These are phyloP conservation scores for Streblospio benedicti DNA, from an alignment of 1,140 invertebrate genomes.

Conservation along the genomic window DNA sequence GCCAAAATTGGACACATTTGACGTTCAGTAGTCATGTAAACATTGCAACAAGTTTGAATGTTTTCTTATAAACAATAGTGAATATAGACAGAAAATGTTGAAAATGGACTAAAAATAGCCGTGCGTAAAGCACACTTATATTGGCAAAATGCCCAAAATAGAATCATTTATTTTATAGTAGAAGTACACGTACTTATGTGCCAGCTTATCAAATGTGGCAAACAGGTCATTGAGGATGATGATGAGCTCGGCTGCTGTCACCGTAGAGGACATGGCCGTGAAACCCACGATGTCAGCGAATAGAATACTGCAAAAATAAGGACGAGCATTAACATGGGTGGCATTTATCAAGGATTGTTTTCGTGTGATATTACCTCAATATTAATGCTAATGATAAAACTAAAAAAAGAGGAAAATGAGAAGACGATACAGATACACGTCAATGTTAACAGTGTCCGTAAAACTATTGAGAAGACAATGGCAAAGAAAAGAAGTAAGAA, in stretches of 20 bases:
- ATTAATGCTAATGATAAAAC: neutral
- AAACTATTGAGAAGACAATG: neutral
- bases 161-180: neutral
- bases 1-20: too few relatives aligned
- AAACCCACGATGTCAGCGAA: slow-evolving; percentile 84
- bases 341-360: too few relatives aligned
- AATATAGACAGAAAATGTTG: neutral
- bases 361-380: slow-evolving; percentile 13
- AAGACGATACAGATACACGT: slow-evolving; percentile 2
- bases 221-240: slow-evolving; percentile 90
- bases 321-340: slow-evolving; percentile 27
- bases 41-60: neutral
- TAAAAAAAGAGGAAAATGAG: neutral
- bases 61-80: neutral
- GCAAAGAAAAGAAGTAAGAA: neutral
- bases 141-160: neutral
- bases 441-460: neutral
- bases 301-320: slow-evolving; percentile 31
- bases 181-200: slow-evolving; percentile 56
- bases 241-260: slow-evolving; percentile 83
- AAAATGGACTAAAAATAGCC: neutral
- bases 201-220: slow-evolving; percentile 81
- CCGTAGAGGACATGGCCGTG: slow-evolving; percentile 67
- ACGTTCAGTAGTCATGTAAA: neutral
- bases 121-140: neutral